phyloP scores from a whole-genome alignment of 2,113 vertebrate species.

The Cyanoramphus novaezelandiae region DNA sequence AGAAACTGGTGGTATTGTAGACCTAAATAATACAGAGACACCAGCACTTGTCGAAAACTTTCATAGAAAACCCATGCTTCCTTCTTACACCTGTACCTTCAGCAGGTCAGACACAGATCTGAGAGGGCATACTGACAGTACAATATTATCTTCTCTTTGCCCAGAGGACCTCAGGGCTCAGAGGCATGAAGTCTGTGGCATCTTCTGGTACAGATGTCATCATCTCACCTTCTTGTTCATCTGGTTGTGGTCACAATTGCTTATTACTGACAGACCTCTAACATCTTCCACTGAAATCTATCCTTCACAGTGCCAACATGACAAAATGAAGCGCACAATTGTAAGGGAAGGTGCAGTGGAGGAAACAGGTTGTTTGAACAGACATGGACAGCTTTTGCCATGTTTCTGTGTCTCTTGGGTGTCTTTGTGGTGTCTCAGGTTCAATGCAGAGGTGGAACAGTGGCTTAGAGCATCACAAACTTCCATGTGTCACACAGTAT shows the following conservation, averaged over 20 bases:
- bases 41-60: not conserved
- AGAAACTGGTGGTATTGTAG: not conserved
- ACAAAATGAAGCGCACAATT: not conserved
- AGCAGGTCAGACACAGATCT: not conserved
- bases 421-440: not conserved
- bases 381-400: fast-evolving
- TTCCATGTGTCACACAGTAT: not conserved
- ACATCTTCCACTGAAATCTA: not conserved
- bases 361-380: not conserved
- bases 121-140: not conserved
- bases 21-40: not conserved
- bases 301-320: not conserved
- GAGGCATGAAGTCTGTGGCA: not conserved
- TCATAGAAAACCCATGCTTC: not conserved
- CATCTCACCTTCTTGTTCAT: not conserved
- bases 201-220: not conserved
- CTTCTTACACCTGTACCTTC: not conserved
- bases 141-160: not conserved
- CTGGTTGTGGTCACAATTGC: not conserved
- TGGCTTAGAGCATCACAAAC: not conserved
- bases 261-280: not conserved
- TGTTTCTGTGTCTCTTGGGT: not conserved
- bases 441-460: not conserved
- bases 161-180: not conserved
- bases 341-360: not conserved